phyloP scores from a whole-genome alignment of 2,797 vertebrate genomes.

The Percopsis omiscomaycus region DNA sequence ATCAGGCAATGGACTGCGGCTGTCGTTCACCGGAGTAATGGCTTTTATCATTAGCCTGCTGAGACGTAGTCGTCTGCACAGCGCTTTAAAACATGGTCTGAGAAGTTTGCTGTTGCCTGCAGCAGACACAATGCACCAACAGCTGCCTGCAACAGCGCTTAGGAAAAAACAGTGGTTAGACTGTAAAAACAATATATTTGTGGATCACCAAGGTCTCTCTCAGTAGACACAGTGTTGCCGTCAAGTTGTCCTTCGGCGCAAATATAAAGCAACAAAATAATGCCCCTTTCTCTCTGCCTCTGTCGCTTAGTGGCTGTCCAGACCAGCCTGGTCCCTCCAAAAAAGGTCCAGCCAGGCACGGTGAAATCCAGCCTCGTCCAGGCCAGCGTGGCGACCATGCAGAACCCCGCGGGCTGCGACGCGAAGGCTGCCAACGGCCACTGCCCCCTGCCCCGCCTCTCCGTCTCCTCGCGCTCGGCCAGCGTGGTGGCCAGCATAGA shows the following conservation, averaged over 20 bases:
- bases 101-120: conserved; percentile 1
- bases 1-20: conserved; percentile 14
- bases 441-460: conserved; percentile 80
- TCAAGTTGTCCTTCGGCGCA: neutral
- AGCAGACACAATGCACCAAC: neutral
- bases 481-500: conserved; percentile 91
- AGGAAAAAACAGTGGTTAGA: no score
- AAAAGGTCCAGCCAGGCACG: conserved; percentile 75
- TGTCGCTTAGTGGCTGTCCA: conserved; percentile 78
- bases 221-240: neutral
- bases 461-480: conserved; percentile 86
- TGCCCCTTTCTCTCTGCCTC: neutral
- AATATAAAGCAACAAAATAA: neutral
- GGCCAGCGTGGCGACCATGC: conserved; percentile 80
- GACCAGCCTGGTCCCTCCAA: conserved; percentile 77
- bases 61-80: conserved; percentile 3
- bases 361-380: conserved; percentile 77
- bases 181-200: neutral
- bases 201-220: conserved; percentile 7
- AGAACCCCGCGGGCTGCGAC: conserved; percentile 81
- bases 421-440: conserved; percentile 79
- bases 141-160: no score
- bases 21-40: conserved; percentile 38
- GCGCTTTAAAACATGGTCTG: neutral
- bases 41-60: conserved; percentile 27